These are phyloP conservation scores for Anhinga rufa DNA, from an alignment of 2,113 vertebrate species.

Conservation along the genomic window DNA sequence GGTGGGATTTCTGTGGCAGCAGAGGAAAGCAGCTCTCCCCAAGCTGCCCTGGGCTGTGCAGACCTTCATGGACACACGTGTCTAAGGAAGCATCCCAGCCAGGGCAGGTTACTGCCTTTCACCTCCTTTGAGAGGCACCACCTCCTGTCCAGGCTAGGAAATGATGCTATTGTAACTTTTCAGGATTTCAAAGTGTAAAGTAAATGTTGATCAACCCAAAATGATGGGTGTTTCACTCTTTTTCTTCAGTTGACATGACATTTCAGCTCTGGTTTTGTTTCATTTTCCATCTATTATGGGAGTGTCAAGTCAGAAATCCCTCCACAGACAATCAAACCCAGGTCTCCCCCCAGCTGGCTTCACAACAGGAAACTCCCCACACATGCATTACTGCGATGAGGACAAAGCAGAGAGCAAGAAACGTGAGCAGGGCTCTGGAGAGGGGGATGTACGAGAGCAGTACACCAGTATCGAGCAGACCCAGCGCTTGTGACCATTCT, in stretches of 20 bases:
- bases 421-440: not conserved
- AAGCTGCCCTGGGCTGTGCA: not conserved
- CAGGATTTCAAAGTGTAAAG: not conserved
- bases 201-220: not conserved
- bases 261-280: not conserved
- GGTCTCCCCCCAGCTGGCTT: not conserved
- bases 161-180: not conserved
- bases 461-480: rapidly evolving
- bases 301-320: not conserved
- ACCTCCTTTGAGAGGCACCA: not conserved
- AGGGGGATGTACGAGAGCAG: not conserved
- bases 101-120: not conserved
- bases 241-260: not conserved
- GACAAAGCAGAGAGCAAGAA: not conserved
- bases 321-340: not conserved
- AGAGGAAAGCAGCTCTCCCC: not conserved
- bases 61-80: rapidly evolving
- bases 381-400: not conserved
- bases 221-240: not conserved
- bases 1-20: not conserved
- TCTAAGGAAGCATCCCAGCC: not conserved
- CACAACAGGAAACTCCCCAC: not conserved
- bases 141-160: not conserved
- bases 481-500: too few species aligned
- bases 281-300: not conserved